Conservation (phyloP, 2,888 invertebrate genomes). For the Polyploca ridens region DNA sequence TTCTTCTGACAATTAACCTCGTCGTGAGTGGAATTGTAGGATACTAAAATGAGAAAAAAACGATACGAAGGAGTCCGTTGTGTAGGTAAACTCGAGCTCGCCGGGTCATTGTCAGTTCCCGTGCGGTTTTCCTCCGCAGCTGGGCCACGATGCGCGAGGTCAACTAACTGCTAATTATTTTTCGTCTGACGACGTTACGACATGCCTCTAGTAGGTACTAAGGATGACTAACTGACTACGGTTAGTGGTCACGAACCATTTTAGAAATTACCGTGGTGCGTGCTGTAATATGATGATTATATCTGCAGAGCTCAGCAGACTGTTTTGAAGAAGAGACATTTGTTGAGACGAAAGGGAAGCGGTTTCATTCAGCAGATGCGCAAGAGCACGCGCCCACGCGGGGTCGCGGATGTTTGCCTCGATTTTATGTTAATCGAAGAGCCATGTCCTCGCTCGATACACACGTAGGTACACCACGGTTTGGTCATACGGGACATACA, state of each 20-base stretch:
- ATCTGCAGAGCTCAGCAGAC: constrained; percentile 30
- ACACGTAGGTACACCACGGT: constrained; percentile 47
- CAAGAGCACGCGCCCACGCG: constrained; percentile 69
- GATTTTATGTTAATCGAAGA: constrained; percentile 84
- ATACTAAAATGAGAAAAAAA: constrained; percentile 32
- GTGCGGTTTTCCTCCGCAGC: constrained; percentile 69
- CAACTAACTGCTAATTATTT: constrained; percentile 75
- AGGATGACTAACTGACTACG: constrained; percentile 60
- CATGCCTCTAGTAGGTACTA: constrained; percentile 28
- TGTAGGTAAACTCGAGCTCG: constrained; percentile 28
- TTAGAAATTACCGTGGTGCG: constrained; percentile 44
- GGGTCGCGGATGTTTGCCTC: constrained; percentile 55
- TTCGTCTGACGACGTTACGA: constrained; percentile 46
- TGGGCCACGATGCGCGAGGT: constrained; percentile 55
- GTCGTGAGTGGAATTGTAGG: constrained; percentile 22
- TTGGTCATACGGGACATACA: constrained; percentile 62
- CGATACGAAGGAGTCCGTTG: constrained; percentile 31
- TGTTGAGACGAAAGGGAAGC: constrained; percentile 26
- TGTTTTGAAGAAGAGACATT: constrained; percentile 30
- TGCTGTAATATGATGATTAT: constrained; percentile 19
- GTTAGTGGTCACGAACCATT: constrained; percentile 61
- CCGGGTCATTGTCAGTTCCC: constrained; percentile 70
- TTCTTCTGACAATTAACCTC: constrained; percentile 37
- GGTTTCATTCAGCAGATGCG: constrained; percentile 37
- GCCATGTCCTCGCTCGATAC: constrained; percentile 66